Conservation (phyloP, 1,140 invertebrate genomes). For the Stegodyphus mimosarum region DNA sequence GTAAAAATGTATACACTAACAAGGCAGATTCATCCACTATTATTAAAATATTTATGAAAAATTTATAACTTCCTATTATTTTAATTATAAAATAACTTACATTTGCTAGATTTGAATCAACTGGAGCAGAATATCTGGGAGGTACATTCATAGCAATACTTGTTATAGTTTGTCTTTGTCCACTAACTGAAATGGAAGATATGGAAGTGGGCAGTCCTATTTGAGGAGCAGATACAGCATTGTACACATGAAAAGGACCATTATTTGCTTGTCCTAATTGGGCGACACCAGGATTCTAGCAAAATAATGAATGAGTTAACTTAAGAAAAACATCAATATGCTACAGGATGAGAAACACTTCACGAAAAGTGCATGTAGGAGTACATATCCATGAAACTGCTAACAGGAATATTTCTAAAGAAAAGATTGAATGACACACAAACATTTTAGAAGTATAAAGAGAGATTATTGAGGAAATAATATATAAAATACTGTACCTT, state of each 20-base stretch:
- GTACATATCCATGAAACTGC: background rate
- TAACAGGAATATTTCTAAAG: background rate
- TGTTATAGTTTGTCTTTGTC: slow-evolving; percentile 22
- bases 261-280: slow-evolving; percentile 35
- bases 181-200: slow-evolving; percentile 32
- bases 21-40: no score
- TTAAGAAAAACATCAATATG: no score
- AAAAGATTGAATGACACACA: background rate
- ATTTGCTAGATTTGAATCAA: slow-evolving; percentile 33
- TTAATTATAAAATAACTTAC: background rate
- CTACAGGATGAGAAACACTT: background rate
- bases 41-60: no score
- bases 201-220: slow-evolving; percentile 35
- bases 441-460: background rate
- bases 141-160: slow-evolving; percentile 40
- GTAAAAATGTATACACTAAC: no score
- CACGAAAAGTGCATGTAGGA: background rate
- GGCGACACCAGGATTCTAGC: slow-evolving; percentile 25
- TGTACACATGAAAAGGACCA: slow-evolving; percentile 43
- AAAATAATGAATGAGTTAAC: background rate
- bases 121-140: slow-evolving; percentile 45
- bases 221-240: slow-evolving; percentile 50
- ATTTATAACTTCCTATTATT: no score
- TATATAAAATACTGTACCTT: slow-evolving; percentile 31
- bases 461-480: background rate